phyloP scores from a whole-genome alignment of 2,113 vertebrate species.

The Tragulus kanchil region DNA sequence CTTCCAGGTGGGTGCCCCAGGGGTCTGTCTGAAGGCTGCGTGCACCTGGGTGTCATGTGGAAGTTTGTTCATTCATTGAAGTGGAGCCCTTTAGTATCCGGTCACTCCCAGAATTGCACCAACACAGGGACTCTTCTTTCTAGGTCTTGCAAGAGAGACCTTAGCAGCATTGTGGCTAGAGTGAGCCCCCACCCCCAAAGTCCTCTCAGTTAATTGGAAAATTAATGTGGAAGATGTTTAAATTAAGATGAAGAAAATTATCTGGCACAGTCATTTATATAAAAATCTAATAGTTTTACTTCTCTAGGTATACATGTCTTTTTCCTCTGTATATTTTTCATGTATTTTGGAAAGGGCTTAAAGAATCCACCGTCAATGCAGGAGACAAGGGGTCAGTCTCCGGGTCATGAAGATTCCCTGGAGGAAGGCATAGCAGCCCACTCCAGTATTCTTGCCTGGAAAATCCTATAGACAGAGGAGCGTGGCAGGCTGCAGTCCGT shows the following conservation, averaged over 20 bases:
- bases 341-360: slow-evolving; percentile 13
- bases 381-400: neutral
- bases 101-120: neutral
- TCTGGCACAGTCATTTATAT: neutral
- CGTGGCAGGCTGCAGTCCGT: neutral
- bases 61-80: neutral
- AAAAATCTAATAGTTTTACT: slow-evolving; percentile 8
- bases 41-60: neutral
- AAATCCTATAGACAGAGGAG: neutral
- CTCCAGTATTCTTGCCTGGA: neutral
- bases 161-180: neutral
- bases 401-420: neutral
- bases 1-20: slow-evolving; percentile 93
- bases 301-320: neutral
- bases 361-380: neutral
- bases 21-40: neutral
- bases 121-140: neutral
- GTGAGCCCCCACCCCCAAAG: neutral
- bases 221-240: neutral
- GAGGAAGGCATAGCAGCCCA: neutral
- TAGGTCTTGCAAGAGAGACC: neutral
- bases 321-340: neutral
- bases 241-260: neutral
- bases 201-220: neutral
- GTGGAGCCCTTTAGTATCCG: neutral